Conservation (phyloP, 2,888 invertebrate species). For the Dorcus hopei region DNA sequence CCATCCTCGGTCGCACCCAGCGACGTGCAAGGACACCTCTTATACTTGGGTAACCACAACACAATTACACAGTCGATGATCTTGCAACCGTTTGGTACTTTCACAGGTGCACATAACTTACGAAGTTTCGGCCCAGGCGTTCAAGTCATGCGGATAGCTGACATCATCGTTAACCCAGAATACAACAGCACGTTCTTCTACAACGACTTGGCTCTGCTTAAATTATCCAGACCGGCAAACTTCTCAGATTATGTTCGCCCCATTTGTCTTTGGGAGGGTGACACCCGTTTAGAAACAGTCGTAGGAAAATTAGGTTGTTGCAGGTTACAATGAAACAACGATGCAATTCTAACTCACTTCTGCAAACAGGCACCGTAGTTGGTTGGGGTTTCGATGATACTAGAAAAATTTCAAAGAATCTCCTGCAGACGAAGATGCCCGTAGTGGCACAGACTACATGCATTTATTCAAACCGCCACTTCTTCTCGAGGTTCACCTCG, state of each 20-base stretch:
- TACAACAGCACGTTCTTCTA: constrained; percentile 38
- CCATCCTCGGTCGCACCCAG: constrained; percentile 34
- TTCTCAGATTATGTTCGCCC: constrained; percentile 44
- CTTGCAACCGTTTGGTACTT: background rate
- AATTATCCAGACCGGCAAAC: constrained; percentile 32
- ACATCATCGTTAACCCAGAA: constrained; percentile 38
- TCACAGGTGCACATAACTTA: constrained; percentile 38
- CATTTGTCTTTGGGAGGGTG: constrained; percentile 42
- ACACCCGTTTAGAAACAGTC: constrained; percentile 28
- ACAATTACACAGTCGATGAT: background rate
- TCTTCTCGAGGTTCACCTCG: constrained; percentile 58
- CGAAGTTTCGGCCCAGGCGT: constrained; percentile 48
- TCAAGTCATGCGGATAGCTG: constrained; percentile 39
- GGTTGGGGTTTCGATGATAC: constrained; percentile 58
- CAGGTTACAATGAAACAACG: too few species aligned
- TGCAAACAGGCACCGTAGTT: constrained; percentile 42
- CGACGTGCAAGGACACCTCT: constrained; percentile 37
- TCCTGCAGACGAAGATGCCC: constrained; percentile 59
- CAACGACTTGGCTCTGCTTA: constrained; percentile 43
- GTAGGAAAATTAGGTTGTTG: constrained; percentile 26
- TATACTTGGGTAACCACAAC: constrained; percentile 43
- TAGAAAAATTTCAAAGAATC: constrained; percentile 56
- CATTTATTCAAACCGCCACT: constrained; percentile 58
- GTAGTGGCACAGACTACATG: constrained; percentile 59
- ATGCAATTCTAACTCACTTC: too few species aligned